phyloP scores from a whole-genome alignment of 2,888 invertebrate species.

The Chouioia cunea region DNA sequence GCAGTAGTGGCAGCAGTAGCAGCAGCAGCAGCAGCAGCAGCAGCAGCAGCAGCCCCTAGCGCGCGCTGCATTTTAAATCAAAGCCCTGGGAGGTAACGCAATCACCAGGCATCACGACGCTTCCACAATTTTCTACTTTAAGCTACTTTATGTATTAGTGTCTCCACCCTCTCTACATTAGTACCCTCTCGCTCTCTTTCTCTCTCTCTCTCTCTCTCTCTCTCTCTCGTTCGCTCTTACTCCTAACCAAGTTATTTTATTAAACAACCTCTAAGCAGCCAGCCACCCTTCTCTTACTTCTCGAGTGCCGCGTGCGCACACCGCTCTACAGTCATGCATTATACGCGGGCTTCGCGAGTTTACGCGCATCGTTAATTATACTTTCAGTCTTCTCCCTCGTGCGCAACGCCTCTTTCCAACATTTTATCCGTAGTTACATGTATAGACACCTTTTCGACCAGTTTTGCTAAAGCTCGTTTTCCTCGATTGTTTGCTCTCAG shows the following conservation, averaged over 20 bases:
- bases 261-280: constrained; percentile 61
- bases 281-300: neutral
- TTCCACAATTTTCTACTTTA: constrained; percentile 70
- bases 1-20: constrained; percentile 45
- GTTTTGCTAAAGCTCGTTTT: constrained; percentile 14
- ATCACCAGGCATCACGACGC: constrained; percentile 69
- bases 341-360: constrained; percentile 18
- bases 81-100: constrained; percentile 69
- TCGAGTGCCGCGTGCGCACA: neutral
- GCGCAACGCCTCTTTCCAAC: neutral
- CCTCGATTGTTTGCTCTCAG: constrained; percentile 21
- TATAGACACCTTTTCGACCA: too few species aligned
- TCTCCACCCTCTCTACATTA: constrained; percentile 45
- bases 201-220: constrained; percentile 14
- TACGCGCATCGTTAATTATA: constrained; percentile 48
- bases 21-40: neutral
- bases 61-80: constrained; percentile 69
- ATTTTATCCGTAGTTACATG: neutral
- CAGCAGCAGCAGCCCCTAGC: constrained; percentile 46
- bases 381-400: constrained; percentile 15
- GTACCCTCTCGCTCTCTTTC: constrained; percentile 29
- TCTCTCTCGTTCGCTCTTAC: constrained; percentile 39
- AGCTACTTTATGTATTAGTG: constrained; percentile 69
- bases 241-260: constrained; percentile 65
- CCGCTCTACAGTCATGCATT: too few species aligned